A percentile compares a stretch with the other conserved stretches of the same genome.
phyloP scores from a whole-genome alignment of 2,113 vertebrate genomes.

The Macrotis lagotis region DNA sequence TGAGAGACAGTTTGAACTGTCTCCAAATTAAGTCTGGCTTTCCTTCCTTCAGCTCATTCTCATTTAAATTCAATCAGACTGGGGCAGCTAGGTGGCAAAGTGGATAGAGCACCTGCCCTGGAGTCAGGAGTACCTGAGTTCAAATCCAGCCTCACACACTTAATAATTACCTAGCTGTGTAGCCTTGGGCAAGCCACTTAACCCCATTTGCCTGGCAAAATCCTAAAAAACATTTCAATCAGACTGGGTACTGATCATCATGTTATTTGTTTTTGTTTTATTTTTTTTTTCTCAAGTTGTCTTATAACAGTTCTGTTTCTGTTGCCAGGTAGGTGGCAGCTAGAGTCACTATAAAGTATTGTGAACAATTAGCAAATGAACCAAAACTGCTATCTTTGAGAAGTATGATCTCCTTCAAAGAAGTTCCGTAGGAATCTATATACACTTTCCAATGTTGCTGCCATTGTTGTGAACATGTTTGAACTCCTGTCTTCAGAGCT shows the following conservation, averaged over 20 bases:
- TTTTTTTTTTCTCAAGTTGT: not conserved
- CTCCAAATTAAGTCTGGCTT: not conserved
- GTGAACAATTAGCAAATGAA: not conserved
- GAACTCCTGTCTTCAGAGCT: not conserved
- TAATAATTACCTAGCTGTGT: too few relatives aligned
- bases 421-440: not conserved
- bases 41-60: not conserved
- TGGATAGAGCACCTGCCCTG: too few relatives aligned
- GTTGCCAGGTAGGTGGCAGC: not conserved
- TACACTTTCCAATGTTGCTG: not conserved
- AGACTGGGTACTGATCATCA: not conserved
- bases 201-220: too few relatives aligned
- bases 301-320: not conserved
- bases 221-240: too few relatives aligned
- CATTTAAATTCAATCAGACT: not conserved
- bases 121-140: too few relatives aligned
- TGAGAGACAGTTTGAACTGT: not conserved
- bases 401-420: not conserved
- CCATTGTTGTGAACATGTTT: not conserved
- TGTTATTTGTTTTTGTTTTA: not conserved
- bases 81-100: too few relatives aligned
- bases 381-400: not conserved
- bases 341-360: not conserved
- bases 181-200: too few relatives aligned
- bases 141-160: too few relatives aligned